phyloP scores from a whole-genome alignment of 2,888 invertebrate species.

The Stenoptilia bipunctidactyla region DNA sequence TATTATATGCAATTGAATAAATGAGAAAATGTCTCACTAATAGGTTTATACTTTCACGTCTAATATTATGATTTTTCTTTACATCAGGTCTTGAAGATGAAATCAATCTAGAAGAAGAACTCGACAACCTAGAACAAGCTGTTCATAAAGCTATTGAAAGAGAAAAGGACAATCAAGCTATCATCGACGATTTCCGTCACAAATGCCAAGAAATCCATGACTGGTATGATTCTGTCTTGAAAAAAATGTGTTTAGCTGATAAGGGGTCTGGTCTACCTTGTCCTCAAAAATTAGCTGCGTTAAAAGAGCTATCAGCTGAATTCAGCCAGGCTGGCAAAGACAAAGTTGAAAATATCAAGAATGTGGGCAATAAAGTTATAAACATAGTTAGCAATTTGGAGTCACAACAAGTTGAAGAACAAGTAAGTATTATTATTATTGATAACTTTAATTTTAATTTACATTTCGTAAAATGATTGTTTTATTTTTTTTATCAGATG shows the following conservation, averaged over 20 bases:
- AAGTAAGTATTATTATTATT: slow-evolving; percentile 44
- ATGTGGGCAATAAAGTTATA: slow-evolving; percentile 78
- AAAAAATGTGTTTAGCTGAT: slow-evolving; percentile 85
- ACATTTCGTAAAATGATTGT: neutral
- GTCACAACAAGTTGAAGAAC: slow-evolving; percentile 91
- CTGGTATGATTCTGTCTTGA: slow-evolving; percentile 85
- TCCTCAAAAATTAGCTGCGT: slow-evolving; percentile 80
- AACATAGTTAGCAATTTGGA: slow-evolving; percentile 89
- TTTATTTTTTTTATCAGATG: slow-evolving; percentile 54
- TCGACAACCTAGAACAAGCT: slow-evolving; percentile 79
- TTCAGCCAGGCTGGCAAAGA: slow-evolving; percentile 81
- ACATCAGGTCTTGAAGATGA: slow-evolving; percentile 72
- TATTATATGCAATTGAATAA: neutral
- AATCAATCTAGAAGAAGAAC: slow-evolving; percentile 78
- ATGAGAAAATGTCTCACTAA: too few relatives aligned
- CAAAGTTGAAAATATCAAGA: slow-evolving; percentile 78
- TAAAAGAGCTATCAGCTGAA: slow-evolving; percentile 80
- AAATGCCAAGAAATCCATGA: slow-evolving; percentile 81
- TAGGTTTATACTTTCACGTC: neutral
- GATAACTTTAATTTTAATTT: neutral
- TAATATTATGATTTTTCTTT: neutral
- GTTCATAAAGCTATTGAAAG: slow-evolving; percentile 79
- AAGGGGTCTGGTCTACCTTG: slow-evolving; percentile 88
- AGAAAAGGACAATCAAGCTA: slow-evolving; percentile 80
- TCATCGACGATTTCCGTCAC: slow-evolving; percentile 84